A percentile compares a stretch with the other conserved stretches of the same genome.
phyloP scores from a whole-genome alignment of 2,113 vertebrate species.

The Macrotis lagotis region DNA sequence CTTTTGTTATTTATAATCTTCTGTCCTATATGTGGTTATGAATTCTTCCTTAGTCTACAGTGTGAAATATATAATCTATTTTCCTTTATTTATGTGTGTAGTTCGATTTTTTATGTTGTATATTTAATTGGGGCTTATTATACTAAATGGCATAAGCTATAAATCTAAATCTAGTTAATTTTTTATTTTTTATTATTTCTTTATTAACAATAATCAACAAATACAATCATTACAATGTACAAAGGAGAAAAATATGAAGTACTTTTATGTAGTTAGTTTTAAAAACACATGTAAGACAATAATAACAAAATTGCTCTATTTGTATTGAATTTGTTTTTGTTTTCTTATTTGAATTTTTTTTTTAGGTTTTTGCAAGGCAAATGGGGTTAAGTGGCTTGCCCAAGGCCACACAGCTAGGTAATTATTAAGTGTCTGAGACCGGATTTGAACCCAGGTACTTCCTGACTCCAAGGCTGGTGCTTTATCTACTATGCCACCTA shows the following conservation, averaged over 20 bases:
- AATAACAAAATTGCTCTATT: neutral
- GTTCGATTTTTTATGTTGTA: neutral
- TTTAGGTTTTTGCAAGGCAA: too few species aligned
- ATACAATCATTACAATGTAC: neutral
- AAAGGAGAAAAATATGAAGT: neutral
- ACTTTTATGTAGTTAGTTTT: neutral
- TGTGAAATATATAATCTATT: neutral
- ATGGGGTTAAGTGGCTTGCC: too few species aligned
- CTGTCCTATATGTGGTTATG: neutral
- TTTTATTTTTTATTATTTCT: neutral
- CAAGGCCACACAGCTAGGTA: too few species aligned
- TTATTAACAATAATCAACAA: neutral
- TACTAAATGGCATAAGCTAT: neutral
- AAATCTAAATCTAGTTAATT: neutral
- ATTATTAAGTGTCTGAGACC: too few species aligned
- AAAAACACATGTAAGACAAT: neutral
- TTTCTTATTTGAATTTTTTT: neutral
- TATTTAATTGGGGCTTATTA: neutral
- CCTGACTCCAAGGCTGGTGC: too few species aligned
- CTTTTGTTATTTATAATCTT: neutral
- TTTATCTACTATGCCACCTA: too few species aligned
- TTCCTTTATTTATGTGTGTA: neutral
- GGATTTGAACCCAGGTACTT: too few species aligned
- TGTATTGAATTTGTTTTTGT: neutral
- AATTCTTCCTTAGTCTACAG: neutral